Evolutionary conservation across 1,140 invertebrate genomes (phyloP).

Genomic region (Trypoxylus dichotomus): DNA sequence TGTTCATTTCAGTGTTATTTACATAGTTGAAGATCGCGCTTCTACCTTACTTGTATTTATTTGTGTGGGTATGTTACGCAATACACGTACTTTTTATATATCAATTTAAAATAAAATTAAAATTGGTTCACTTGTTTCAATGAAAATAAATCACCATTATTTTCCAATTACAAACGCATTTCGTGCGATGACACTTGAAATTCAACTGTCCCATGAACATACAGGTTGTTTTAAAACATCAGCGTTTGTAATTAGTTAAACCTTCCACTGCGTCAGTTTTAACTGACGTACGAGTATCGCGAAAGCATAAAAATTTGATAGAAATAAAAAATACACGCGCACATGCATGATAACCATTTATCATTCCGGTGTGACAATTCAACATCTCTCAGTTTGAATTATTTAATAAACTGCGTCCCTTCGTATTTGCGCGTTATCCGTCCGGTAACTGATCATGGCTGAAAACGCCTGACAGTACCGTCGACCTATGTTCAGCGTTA

Average conservation of each 20-base stretch:
- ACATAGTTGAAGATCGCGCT: neutral
- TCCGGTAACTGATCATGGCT: neutral
- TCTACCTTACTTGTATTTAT: neutral
- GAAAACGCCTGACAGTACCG: neutral
- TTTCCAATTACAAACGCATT: neutral
- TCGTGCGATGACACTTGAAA: neutral
- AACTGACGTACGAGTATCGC: neutral
- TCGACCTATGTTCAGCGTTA: neutral
- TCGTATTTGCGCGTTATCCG: neutral
- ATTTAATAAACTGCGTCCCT: neutral
- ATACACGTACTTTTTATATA: too few species aligned
- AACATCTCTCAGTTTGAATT: conserved; percentile 4
- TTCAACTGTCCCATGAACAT: neutral
- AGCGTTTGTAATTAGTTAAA: neutral
- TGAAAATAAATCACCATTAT: neutral
- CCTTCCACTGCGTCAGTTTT: neutral
- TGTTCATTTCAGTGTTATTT: neutral
- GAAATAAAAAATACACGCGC: neutral
- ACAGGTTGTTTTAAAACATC: neutral
- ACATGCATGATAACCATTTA: neutral
- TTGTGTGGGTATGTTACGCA: too few species aligned
- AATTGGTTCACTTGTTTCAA: neutral
- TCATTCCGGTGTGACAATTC: conserved; percentile 7
- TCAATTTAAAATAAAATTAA: neutral
- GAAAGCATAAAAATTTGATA: neutral